These are phyloP conservation scores for Eudemis profundana DNA, from an alignment of 2,888 invertebrate genomes.

Conservation along the genomic window DNA sequence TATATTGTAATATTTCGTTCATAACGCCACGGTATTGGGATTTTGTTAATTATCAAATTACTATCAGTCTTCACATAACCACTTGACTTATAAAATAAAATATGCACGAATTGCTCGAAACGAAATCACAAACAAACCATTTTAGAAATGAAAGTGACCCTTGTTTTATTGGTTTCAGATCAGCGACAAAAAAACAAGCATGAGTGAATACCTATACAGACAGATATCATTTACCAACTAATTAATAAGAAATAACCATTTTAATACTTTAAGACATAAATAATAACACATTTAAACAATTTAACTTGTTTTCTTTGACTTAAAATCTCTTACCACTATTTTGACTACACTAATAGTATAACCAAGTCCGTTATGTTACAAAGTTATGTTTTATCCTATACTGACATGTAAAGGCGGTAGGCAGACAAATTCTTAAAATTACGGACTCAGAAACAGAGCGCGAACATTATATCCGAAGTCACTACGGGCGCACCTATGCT, in stretches of 20 bases:
- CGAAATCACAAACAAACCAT: constrained; percentile 37
- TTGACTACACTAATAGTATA: constrained; percentile 85
- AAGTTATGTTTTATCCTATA: constrained; percentile 76
- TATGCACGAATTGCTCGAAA: constrained; percentile 24
- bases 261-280: constrained; percentile 86
- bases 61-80: constrained; percentile 47
- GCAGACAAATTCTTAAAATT: constrained; percentile 82
- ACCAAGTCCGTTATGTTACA: constrained; percentile 83
- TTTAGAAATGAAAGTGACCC: constrained; percentile 30
- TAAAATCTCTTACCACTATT: constrained; percentile 83
- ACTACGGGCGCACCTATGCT: constrained; percentile 1
- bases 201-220: constrained; percentile 75
- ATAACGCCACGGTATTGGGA: constrained; percentile 30
- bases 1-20: constrained; percentile 24
- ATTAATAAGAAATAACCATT: constrained; percentile 86
- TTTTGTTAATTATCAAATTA: constrained; percentile 39
- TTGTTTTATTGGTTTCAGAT: constrained; percentile 78
- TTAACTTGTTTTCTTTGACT: constrained; percentile 85
- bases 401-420: constrained; percentile 85
- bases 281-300: constrained; percentile 86
- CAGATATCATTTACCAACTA: constrained; percentile 83
- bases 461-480: constrained; percentile 35
- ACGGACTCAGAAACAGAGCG: constrained; percentile 82
- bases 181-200: constrained; percentile 65
- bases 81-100: constrained; percentile 43